Conservation (phyloP, 2,888 invertebrate species). For the Hyalella azteca region DNA sequence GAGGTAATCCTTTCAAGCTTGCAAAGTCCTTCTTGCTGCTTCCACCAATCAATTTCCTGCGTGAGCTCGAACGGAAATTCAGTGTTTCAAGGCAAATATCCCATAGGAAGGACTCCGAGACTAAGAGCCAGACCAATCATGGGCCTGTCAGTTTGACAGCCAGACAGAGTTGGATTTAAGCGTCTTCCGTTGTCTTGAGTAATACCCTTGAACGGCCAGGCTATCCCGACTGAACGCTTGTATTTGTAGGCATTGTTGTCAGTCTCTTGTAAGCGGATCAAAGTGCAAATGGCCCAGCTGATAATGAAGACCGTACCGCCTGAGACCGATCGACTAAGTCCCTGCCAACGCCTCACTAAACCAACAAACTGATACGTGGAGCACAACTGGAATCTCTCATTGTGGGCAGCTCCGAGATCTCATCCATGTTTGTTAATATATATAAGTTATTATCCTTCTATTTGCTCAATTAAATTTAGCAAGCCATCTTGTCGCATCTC, state of each 20-base stretch:
- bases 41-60: constrained; percentile 35
- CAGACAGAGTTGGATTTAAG: constrained; percentile 17
- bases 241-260: constrained; percentile 27
- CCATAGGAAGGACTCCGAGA: neutral
- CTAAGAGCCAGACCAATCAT: constrained; percentile 32
- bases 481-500: too few relatives aligned
- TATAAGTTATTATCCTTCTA: too few relatives aligned
- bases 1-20: constrained; percentile 30
- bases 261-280: constrained; percentile 25
- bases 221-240: neutral
- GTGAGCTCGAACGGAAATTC: constrained; percentile 23
- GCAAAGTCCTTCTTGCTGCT: constrained; percentile 29
- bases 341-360: neutral
- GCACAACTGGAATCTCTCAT: neutral
- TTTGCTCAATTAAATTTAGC: too few relatives aligned
- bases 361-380: neutral
- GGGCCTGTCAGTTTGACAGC: neutral
- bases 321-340: neutral
- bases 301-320: neutral
- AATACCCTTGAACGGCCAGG: neutral
- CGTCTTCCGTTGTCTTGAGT: constrained; percentile 16
- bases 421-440: too few relatives aligned
- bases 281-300: constrained; percentile 25
- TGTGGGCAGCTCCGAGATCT: neutral
- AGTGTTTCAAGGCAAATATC: constrained; percentile 33